These are phyloP conservation scores for Oxyteleia sp. DNA, from an alignment of 2,888 invertebrate genomes.

Conservation along the genomic window DNA sequence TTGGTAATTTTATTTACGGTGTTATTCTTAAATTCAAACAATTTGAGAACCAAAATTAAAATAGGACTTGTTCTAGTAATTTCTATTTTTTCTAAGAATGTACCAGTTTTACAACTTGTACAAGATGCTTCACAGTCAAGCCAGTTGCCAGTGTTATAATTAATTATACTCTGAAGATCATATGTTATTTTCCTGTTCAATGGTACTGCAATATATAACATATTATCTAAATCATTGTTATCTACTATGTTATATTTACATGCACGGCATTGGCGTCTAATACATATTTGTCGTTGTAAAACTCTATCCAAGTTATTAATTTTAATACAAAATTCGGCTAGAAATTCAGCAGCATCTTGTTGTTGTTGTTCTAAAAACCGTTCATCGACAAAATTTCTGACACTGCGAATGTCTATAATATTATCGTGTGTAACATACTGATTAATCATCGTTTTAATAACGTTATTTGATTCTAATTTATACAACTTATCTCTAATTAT, in stretches of 20 bases:
- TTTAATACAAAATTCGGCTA: not conserved
- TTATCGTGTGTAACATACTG: not conserved
- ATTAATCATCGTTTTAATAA: slow-evolving; percentile 9
- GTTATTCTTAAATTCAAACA: slow-evolving; percentile 1
- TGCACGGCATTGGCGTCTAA: slow-evolving; percentile 12
- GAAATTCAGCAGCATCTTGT: slow-evolving; percentile 34
- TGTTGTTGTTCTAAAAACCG: not conserved
- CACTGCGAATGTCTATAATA: not conserved
- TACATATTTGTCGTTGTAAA: slow-evolving; percentile 11
- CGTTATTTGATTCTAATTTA: slow-evolving; percentile 11
- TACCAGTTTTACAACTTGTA: not conserved
- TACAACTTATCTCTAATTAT: slow-evolving; percentile 13
- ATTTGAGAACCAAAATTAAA: not conserved
- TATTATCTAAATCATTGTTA: slow-evolving; percentile 1
- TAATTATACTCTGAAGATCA: slow-evolving; percentile 16
- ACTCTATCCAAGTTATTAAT: slow-evolving; percentile 10
- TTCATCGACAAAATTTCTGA: slow-evolving; percentile 12
- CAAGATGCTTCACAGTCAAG: slow-evolving; percentile 1
- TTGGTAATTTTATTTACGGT: not conserved
- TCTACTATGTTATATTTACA: slow-evolving; percentile 17
- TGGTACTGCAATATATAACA: slow-evolving; percentile 8
- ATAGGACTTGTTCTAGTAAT: not conserved
- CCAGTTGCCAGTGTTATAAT: slow-evolving; percentile 12
- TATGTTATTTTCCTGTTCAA: slow-evolving; percentile 14
- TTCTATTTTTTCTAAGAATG: not conserved